A percentile compares a stretch with the other conserved stretches of the same genome.
These are phyloP conservation scores for Agonopterix heracliana DNA, from an alignment of 2,888 invertebrate genomes.

Conservation along the genomic window DNA sequence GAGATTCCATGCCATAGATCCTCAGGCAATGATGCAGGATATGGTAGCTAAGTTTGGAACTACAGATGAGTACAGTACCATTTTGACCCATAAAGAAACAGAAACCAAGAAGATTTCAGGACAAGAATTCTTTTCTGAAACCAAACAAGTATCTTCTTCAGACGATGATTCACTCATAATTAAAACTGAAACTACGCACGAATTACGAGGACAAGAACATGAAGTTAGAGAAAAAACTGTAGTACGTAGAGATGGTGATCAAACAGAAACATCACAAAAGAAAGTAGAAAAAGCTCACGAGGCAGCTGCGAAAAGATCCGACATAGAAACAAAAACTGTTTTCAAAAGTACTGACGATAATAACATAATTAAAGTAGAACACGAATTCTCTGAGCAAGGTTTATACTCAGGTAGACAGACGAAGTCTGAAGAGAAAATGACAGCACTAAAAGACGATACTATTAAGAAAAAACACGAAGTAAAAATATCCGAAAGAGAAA, in stretches of 20 bases:
- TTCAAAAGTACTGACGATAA: conserved; percentile 61
- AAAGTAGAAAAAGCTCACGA: conserved; percentile 72
- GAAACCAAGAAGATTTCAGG: conserved; percentile 69
- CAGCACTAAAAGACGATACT: conserved; percentile 67
- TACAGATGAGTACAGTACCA: conserved; percentile 50
- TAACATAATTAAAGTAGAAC: conserved; percentile 56
- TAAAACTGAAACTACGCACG: conserved; percentile 66
- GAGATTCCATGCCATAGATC: conserved; percentile 60
- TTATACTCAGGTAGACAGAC: conserved; percentile 63
- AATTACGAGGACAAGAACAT: conserved; percentile 67
- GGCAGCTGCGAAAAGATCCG: conserved; percentile 64
- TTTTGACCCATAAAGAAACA: conserved; percentile 71
- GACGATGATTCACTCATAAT: conserved; percentile 68
- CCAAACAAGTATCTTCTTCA: conserved; percentile 66
- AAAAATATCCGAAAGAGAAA: conserved; percentile 70
- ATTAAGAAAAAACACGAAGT: conserved; percentile 66
- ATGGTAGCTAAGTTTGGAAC: conserved; percentile 60
- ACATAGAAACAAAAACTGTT: conserved; percentile 65
- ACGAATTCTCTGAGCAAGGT: conserved; percentile 65
- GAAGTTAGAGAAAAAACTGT: conserved; percentile 67
- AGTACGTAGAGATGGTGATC: conserved; percentile 59
- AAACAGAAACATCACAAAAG: conserved; percentile 69
- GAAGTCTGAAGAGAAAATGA: conserved; percentile 69
- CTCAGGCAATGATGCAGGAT: conserved; percentile 56
- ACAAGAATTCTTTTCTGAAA: conserved; percentile 66